Conservation (phyloP, 2,888 invertebrate species). For the Andrena fulva region DNA sequence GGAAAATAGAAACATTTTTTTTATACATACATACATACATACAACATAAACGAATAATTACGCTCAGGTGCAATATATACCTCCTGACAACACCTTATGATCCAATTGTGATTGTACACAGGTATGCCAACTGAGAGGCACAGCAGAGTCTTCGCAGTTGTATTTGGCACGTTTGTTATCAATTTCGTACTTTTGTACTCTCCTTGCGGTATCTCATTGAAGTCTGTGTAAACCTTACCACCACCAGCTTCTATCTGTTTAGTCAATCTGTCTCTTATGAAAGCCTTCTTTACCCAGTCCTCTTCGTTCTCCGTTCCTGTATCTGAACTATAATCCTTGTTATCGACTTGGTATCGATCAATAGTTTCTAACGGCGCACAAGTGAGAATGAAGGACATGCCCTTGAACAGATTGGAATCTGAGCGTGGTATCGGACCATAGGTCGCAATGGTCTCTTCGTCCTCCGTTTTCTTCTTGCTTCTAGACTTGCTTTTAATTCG, state of each 20-base stretch:
- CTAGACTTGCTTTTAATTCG: conserved; percentile 86
- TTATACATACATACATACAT: not conserved
- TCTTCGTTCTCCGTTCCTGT: conserved; percentile 87
- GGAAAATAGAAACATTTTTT: conserved; percentile 8
- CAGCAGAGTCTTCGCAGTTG: conserved; percentile 91
- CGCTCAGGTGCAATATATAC: conserved; percentile 55
- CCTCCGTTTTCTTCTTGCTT: conserved; percentile 65
- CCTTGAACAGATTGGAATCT: conserved; percentile 86
- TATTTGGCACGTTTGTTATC: conserved; percentile 90
- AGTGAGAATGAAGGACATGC: conserved; percentile 87
- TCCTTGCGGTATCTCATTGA: conserved; percentile 86
- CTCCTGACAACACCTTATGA: conserved; percentile 87
- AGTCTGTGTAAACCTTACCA: conserved; percentile 87
- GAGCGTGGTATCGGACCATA: conserved; percentile 86
- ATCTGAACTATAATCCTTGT: conserved; percentile 84
- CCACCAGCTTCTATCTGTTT: conserved; percentile 88
- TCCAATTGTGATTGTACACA: conserved; percentile 89
- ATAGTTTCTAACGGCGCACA: conserved; percentile 85
- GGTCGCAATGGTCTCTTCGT: conserved; percentile 84
- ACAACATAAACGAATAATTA: not conserved
- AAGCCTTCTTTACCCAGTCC: conserved; percentile 86
- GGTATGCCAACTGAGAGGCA: conserved; percentile 89
- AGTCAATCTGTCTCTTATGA: conserved; percentile 87
- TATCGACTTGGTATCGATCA: conserved; percentile 73
- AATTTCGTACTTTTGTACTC: conserved; percentile 87